These are phyloP conservation scores for Cydia amplana DNA, from an alignment of 1,140 invertebrate species.

Conservation along the genomic window DNA sequence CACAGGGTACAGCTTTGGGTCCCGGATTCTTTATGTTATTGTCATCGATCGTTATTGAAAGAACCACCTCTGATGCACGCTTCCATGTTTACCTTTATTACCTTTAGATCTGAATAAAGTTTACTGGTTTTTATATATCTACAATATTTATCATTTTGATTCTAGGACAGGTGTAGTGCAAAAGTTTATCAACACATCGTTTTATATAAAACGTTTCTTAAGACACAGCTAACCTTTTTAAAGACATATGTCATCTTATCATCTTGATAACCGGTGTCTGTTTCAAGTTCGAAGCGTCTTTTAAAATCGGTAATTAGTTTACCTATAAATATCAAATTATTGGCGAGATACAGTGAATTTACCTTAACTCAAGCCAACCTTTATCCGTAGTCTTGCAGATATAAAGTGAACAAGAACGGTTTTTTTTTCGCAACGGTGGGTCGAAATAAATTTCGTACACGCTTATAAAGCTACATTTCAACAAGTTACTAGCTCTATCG, in stretches of 20 bases:
- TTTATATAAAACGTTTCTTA: not conserved
- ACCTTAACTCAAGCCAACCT: no score
- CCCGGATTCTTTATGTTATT: conserved; percentile 27
- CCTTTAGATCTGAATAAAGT: not conserved
- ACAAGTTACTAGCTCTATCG: no score
- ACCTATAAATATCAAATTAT: not conserved
- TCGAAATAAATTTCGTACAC: no score
- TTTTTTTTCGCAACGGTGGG: no score
- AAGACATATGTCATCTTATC: not conserved
- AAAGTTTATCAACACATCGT: not conserved
- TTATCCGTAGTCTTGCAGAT: no score
- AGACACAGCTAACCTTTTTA: not conserved
- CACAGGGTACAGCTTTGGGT: not conserved
- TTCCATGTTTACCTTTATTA: not conserved
- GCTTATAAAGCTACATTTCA: no score
- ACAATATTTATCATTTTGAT: not conserved
- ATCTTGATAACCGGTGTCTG: not conserved
- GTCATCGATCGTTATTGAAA: conserved; percentile 24
- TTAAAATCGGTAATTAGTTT: not conserved
- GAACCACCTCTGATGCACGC: not conserved
- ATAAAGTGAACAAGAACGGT: no score
- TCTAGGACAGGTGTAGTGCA: not conserved
- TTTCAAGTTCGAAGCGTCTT: not conserved
- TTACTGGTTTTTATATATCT: not conserved
- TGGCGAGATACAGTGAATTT: not conserved